Conservation (phyloP, 2,113 vertebrate species). For the Mohoua ochrocephala region DNA sequence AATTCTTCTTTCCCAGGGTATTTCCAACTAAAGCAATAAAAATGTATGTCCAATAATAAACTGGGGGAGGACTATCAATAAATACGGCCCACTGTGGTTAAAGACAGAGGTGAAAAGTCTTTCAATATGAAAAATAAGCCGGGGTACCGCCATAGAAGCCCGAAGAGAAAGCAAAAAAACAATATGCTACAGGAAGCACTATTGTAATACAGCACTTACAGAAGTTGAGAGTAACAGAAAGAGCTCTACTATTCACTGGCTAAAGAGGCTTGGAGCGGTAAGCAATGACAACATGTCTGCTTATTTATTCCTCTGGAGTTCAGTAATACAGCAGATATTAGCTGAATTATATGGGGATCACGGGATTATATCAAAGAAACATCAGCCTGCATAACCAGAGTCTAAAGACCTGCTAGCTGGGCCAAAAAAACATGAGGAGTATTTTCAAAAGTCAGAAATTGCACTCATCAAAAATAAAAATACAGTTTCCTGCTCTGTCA, state of each 20-base stretch:
- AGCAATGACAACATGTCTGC: not conserved
- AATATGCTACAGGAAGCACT: not conserved
- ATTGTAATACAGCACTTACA: not conserved
- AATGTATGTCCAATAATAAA: not conserved
- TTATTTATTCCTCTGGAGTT: not conserved
- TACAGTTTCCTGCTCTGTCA: not conserved
- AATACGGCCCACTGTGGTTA: not conserved
- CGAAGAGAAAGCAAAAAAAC: not conserved
- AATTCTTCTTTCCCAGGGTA: not conserved
- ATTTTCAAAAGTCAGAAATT: not conserved
- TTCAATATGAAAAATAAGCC: not conserved
- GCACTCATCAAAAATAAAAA: not conserved
- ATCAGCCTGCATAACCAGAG: not conserved
- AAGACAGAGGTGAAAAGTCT: not conserved
- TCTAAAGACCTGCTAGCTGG: not conserved
- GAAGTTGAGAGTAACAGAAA: not conserved
- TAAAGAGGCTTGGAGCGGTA: not conserved
- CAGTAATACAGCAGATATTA: not conserved
- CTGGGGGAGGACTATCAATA: not conserved
- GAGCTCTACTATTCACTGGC: not conserved
- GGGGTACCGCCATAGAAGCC: not conserved
- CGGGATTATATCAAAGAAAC: not conserved
- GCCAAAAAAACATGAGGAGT: not conserved
- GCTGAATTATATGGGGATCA: not conserved
- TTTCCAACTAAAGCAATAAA: not conserved